These are phyloP conservation scores for Ormyrus labotus DNA, from an alignment of 2,888 invertebrate genomes.

Conservation along the genomic window DNA sequence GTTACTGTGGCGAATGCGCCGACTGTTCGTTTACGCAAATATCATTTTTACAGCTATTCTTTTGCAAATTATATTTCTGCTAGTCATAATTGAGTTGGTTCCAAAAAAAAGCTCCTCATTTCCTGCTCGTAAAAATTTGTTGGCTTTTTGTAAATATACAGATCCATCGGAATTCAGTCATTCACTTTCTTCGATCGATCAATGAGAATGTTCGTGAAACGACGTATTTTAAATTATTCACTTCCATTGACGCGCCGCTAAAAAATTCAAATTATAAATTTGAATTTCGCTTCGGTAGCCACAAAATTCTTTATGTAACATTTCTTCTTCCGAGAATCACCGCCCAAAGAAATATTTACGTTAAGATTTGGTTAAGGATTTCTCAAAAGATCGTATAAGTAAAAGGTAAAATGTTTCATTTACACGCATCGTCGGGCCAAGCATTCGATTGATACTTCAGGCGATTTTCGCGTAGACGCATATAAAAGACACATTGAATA, in stretches of 20 bases:
- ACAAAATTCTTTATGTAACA: neutral
- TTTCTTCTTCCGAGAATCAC: neutral
- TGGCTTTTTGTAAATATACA: neutral
- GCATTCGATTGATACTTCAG: conserved; percentile 31
- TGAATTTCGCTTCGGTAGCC: neutral
- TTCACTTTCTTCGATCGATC: conserved; percentile 1
- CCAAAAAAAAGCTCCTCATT: too few relatives aligned
- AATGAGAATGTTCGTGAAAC: conserved; percentile 12
- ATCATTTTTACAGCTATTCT: neutral
- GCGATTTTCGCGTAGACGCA: conserved; percentile 3
- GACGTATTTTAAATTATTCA: neutral
- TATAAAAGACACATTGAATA: conserved; percentile 24
- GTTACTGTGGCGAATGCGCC: neutral
- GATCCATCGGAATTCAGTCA: conserved; percentile 10
- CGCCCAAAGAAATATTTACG: too few relatives aligned
- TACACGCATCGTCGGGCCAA: neutral
- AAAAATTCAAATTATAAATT: conserved; percentile 23
- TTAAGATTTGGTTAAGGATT: too few relatives aligned
- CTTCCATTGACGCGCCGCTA: too few relatives aligned
- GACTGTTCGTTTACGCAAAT: neutral
- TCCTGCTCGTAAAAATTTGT: too few relatives aligned
- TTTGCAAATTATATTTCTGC: too few relatives aligned
- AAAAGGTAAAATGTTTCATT: conserved; percentile 13
- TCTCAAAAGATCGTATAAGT: conserved; percentile 22
- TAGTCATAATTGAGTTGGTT: too few relatives aligned